Conservation (phyloP, 2,888 invertebrate species). For the Brachycybe producta region DNA sequence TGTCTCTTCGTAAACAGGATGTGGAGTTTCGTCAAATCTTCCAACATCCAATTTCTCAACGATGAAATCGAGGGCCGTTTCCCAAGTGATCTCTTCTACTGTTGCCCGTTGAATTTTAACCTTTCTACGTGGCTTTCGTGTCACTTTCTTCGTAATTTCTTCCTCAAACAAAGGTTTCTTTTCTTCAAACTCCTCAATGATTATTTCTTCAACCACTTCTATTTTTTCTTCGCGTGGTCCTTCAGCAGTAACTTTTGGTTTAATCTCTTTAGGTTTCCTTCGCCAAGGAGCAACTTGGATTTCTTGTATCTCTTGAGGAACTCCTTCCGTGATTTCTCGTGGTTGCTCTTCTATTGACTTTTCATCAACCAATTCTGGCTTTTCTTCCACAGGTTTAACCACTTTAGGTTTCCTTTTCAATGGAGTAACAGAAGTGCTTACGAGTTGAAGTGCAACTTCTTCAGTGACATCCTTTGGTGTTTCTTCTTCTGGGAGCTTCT, state of each 20-base stretch:
- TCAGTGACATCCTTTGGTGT: too few relatives aligned
- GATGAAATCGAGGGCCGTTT: too few relatives aligned
- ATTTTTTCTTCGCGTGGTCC: slow-evolving; percentile 10
- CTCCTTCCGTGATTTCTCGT: neutral
- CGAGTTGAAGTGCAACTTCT: too few relatives aligned
- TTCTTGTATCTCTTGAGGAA: neutral
- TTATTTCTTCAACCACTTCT: neutral
- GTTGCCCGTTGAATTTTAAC: slow-evolving; percentile 7
- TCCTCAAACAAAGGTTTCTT: too few relatives aligned
- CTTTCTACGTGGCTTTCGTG: neutral
- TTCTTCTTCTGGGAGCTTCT: too few relatives aligned
- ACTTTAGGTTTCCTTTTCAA: too few relatives aligned
- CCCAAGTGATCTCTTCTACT: too few relatives aligned
- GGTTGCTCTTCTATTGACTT: neutral
- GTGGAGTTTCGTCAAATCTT: too few relatives aligned
- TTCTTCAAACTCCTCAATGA: neutral
- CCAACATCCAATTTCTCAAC: too few relatives aligned
- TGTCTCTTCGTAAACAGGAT: too few relatives aligned
- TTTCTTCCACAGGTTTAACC: slow-evolving; percentile 20
- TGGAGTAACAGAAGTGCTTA: too few relatives aligned
- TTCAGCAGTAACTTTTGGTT: slow-evolving; percentile 18
- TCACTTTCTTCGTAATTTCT: neutral
- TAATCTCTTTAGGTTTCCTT: slow-evolving; percentile 14
- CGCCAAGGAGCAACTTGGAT: slow-evolving; percentile 8
- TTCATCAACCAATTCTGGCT: slow-evolving; percentile 29